phyloP scores from a whole-genome alignment of 1,140 invertebrate genomes.

The Drosophila lowei region DNA sequence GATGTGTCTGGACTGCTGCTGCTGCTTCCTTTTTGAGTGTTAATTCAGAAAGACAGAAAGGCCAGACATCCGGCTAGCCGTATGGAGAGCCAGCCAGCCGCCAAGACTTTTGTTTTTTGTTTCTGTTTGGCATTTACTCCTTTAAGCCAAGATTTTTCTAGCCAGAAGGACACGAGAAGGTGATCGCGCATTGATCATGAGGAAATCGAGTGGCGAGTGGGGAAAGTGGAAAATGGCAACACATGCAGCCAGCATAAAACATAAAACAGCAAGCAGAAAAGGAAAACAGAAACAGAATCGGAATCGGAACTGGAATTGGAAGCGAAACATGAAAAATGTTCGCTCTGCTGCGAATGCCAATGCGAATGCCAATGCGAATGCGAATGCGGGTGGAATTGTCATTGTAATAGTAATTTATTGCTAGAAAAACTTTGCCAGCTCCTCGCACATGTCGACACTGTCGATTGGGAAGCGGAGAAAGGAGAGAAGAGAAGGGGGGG shows the following conservation, averaged over 20 bases:
- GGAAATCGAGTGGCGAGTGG: constrained; percentile 7
- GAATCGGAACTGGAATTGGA: constrained; percentile 58
- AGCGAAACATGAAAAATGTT: constrained; percentile 66
- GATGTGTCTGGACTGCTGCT: constrained; percentile 62
- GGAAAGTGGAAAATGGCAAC: constrained; percentile 1
- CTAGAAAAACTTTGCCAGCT: constrained; percentile 54
- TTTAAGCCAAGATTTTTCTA: background rate
- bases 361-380: constrained; percentile 16
- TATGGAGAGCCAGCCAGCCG: background rate
- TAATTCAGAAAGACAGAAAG: constrained; percentile 43
- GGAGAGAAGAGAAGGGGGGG: constrained; percentile 4
- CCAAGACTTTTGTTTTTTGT: constrained; percentile 24
- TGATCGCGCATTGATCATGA: constrained; percentile 29
- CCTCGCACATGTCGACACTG: constrained; percentile 34
- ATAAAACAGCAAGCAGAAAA: background rate
- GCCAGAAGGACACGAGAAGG: constrained; percentile 6
- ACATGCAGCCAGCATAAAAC: background rate
- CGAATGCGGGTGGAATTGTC: constrained; percentile 57
- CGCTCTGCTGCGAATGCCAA: background rate
- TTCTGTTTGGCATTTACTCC: background rate
- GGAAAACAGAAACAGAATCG: constrained; percentile 30
- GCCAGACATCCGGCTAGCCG: constrained; percentile 15
- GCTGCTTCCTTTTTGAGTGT: constrained; percentile 47
- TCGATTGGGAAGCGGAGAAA: constrained; percentile 11
- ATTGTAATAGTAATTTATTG: constrained; percentile 80